A percentile compares a stretch with the other conserved stretches of the same genome.
Evolutionary conservation across 2,888 invertebrate species (phyloP).

Genomic region (Lasioglossum zephyrum): DNA sequence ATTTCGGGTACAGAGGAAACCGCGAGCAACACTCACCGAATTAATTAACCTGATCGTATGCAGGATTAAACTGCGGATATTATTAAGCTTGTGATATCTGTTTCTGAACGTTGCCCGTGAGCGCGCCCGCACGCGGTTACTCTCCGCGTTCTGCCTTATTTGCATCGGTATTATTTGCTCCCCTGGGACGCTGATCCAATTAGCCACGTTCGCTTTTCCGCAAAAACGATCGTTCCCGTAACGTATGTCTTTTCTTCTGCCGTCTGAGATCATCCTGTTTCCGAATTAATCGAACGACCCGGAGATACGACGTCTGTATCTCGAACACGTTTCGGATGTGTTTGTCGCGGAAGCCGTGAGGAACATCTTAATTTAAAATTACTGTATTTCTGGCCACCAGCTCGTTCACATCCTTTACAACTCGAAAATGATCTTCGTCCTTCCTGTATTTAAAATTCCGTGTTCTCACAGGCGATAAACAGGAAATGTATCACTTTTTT

Average conservation of each 20-base stretch:
- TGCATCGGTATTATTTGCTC: slow-evolving; percentile 32
- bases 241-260: slow-evolving; percentile 16
- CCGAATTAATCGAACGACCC: neutral
- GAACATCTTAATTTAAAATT: neutral
- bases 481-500: neutral
- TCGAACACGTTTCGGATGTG: slow-evolving; percentile 4
- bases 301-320: neutral
- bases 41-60: slow-evolving; percentile 51
- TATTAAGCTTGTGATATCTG: slow-evolving; percentile 18
- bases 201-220: slow-evolving; percentile 29
- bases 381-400: neutral
- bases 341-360: neutral
- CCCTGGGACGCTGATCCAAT: slow-evolving; percentile 23
- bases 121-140: neutral
- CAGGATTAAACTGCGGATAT: slow-evolving; percentile 17
- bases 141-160: neutral
- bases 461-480: neutral
- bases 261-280: neutral
- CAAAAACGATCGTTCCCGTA: slow-evolving; percentile 35
- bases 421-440: neutral
- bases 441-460: neutral
- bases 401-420: neutral
- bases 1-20: slow-evolving; percentile 21
- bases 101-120: neutral
- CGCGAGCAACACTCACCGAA: neutral